Conservation (phyloP, 2,797 vertebrate species). For the Australoheros facetus region DNA sequence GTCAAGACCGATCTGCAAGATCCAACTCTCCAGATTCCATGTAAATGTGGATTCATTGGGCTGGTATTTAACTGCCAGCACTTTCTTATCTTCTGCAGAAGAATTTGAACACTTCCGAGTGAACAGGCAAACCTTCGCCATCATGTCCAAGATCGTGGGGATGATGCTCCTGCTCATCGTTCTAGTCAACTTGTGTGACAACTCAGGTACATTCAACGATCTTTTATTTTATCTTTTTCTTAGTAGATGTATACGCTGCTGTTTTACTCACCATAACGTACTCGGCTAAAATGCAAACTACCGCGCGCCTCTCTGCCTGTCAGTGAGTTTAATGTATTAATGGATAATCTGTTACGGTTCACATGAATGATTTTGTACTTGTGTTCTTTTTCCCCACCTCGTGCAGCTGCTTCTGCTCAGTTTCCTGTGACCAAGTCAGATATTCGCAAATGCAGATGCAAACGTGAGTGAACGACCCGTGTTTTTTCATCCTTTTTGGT, state of each 20-base stretch:
- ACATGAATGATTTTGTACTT: background rate
- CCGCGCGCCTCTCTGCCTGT: rapidly evolving
- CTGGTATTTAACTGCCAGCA: conserved; percentile 26
- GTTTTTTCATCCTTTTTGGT: too few species aligned
- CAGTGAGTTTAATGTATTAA: background rate
- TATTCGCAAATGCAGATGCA: conserved; percentile 53
- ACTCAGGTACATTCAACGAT: conserved; percentile 31
- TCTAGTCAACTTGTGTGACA: conserved; percentile 19
- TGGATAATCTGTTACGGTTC: background rate
- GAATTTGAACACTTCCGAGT: background rate
- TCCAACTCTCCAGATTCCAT: background rate
- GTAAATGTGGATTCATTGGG: background rate
- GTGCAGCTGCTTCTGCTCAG: background rate
- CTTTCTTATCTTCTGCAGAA: background rate
- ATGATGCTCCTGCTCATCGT: conserved; percentile 55
- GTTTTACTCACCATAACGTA: background rate
- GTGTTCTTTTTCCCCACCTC: background rate
- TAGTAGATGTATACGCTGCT: background rate
- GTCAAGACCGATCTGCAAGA: conserved; percentile 41
- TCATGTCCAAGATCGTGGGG: conserved; percentile 62
- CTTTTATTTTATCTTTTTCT: background rate
- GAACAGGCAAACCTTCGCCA: background rate
- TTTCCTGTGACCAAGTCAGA: background rate
- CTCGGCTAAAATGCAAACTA: background rate
- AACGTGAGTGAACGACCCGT: conserved; percentile 33